phyloP scores from a whole-genome alignment of 2,797 vertebrate genomes.

The Pangasius djambal region DNA sequence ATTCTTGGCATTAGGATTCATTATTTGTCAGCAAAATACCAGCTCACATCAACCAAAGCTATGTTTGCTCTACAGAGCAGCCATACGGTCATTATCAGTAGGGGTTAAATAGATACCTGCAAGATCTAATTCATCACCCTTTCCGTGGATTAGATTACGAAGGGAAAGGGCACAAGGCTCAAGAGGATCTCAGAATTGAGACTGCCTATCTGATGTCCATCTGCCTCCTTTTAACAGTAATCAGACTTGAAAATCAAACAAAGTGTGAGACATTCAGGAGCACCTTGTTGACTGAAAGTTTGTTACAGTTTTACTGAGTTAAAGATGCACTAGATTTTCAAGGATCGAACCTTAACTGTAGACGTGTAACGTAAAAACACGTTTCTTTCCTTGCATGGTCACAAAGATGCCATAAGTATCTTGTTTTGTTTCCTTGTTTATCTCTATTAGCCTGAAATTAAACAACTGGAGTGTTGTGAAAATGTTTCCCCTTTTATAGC shows the following conservation, averaged over 20 bases:
- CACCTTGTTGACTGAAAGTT: not conserved
- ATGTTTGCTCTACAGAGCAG: not conserved
- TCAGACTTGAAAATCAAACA: slow-evolving; percentile 16
- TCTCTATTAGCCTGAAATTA: not conserved
- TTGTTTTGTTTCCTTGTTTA: not conserved
- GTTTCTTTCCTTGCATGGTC: not conserved
- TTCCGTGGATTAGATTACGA: slow-evolving; percentile 36
- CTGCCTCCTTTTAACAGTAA: slow-evolving; percentile 18
- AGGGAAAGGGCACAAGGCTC: slow-evolving; percentile 22
- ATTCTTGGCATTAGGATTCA: slow-evolving; percentile 13
- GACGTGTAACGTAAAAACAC: not conserved
- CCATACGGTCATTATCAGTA: slow-evolving; percentile 16
- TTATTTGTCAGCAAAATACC: slow-evolving; percentile 38
- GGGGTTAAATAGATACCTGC: slow-evolving; percentile 24
- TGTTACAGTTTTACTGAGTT: not conserved
- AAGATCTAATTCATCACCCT: slow-evolving; percentile 33
- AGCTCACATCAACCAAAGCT: slow-evolving; percentile 12
- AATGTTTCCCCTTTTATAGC: not conserved
- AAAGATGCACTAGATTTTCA: not conserved
- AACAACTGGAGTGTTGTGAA: not conserved
- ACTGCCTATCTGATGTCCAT: slow-evolving; percentile 21
- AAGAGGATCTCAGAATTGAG: not conserved
- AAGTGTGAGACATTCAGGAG: not conserved
- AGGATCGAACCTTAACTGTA: not conserved
- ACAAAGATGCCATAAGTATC: not conserved